Conservation (phyloP, 2,888 invertebrate genomes). For the Acrobasis repandana region DNA sequence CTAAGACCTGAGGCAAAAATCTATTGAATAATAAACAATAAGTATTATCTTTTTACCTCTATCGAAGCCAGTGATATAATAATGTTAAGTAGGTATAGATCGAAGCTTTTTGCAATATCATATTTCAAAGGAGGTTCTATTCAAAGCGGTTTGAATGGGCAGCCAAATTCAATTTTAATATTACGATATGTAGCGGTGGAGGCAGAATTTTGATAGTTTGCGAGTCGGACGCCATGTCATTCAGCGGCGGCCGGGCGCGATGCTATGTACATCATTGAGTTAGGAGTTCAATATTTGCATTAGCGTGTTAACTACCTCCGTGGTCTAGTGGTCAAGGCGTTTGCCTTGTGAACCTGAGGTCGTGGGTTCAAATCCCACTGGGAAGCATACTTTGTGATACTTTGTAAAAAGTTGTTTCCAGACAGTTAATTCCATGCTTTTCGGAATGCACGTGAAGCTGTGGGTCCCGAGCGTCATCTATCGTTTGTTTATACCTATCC, state of each 20-base stretch:
- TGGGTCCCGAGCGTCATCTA: too few species aligned
- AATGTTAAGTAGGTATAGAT: background rate
- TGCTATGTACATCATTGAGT: constrained; percentile 24
- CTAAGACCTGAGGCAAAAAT: background rate
- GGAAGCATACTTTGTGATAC: too few species aligned
- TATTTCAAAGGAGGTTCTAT: constrained; percentile 12
- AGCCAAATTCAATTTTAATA: constrained; percentile 69
- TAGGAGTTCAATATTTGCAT: background rate
- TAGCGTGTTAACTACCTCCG: too few species aligned
- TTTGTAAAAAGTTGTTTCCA: too few species aligned
- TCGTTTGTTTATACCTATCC: too few species aligned
- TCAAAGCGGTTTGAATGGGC: constrained; percentile 31
- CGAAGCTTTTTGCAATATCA: constrained; percentile 7
- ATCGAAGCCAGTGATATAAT: background rate
- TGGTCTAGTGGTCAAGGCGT: too few species aligned
- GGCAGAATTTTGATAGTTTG: constrained; percentile 72
- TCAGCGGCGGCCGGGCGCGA: constrained; percentile 58
- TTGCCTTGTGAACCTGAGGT: too few species aligned
- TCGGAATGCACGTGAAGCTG: too few species aligned
- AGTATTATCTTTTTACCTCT: background rate
- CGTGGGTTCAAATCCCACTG: too few species aligned
- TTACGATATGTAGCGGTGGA: constrained; percentile 60
- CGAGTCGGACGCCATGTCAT: constrained; percentile 47
- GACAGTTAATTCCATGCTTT: too few species aligned
- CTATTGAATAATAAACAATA: background rate